These are phyloP conservation scores for Epinotia ramella DNA, from an alignment of 2,888 invertebrate genomes.

Conservation along the genomic window DNA sequence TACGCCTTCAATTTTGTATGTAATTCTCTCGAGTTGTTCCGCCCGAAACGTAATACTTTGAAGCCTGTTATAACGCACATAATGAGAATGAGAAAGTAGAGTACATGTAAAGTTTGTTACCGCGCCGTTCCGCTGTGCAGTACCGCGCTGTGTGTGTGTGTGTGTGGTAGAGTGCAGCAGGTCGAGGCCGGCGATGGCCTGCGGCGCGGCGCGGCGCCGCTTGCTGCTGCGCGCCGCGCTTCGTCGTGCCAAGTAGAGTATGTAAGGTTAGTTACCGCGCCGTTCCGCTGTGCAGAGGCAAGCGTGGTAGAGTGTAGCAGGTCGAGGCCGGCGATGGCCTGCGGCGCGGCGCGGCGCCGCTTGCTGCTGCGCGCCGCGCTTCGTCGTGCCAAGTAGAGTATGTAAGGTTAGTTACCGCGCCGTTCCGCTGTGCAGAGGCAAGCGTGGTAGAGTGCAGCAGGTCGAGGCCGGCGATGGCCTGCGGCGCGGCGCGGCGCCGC, in stretches of 20 bases:
- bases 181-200: constrained; percentile 93
- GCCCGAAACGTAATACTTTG: too few relatives aligned
- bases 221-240: constrained; percentile 59
- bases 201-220: constrained; percentile 73
- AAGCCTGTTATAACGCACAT: too few relatives aligned
- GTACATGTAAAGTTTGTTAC: constrained; percentile 58
- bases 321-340: constrained; percentile 93
- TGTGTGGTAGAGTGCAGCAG: constrained; percentile 94
- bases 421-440: constrained; percentile 93
- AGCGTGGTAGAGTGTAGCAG: constrained; percentile 95
- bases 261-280: constrained; percentile 69
- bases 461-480: constrained; percentile 93
- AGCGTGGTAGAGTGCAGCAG: constrained; percentile 95
- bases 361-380: constrained; percentile 67
- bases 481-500: constrained; percentile 73
- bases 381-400: neutral
- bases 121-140: constrained; percentile 91
- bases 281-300: constrained; percentile 93
- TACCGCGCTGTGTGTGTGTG: too few relatives aligned
- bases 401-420: constrained; percentile 69
- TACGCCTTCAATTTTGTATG: too few relatives aligned
- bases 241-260: neutral
- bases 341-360: constrained; percentile 73
- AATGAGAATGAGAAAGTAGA: too few relatives aligned
- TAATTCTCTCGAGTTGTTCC: too few relatives aligned